Percentiles rank a stretch among this genome's conserved stretches.
Evolutionary conservation across 1,140 invertebrate genomes (phyloP).

Genomic region (Drosophila virilis): DNA sequence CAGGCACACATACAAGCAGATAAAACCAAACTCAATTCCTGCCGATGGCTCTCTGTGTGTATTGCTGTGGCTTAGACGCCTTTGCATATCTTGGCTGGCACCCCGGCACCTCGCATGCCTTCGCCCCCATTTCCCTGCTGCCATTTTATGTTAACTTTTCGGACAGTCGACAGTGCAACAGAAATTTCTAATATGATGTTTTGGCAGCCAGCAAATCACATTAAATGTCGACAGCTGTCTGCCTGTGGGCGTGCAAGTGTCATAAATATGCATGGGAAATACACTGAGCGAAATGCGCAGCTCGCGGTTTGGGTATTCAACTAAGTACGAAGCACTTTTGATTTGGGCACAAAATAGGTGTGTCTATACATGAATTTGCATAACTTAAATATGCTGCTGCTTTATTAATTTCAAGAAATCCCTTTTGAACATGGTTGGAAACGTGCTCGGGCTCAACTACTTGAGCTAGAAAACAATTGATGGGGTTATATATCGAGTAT

Average conservation of each 20-base stretch:
- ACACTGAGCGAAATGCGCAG: not conserved
- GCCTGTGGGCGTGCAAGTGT: conserved; percentile 4
- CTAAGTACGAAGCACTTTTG: not conserved
- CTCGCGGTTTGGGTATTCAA: not conserved
- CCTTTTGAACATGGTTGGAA: too few relatives aligned
- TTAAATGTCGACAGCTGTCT: conserved; percentile 38
- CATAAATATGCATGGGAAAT: conserved; percentile 1
- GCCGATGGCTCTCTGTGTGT: conserved; percentile 49
- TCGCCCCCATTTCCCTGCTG: not conserved
- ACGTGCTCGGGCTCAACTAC: too few relatives aligned
- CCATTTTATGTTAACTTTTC: too few relatives aligned
- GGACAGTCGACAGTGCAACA: too few relatives aligned
- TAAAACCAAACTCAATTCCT: conserved; percentile 1
- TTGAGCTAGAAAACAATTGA: too few relatives aligned
- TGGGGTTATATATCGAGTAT: too few relatives aligned
- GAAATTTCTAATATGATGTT: conserved; percentile 44
- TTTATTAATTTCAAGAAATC: too few relatives aligned
- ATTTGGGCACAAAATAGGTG: not conserved
- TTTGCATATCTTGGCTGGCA: conserved; percentile 13
- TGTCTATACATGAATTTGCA: too few relatives aligned
- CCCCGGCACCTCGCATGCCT: conserved; percentile 10
- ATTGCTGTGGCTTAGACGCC: conserved; percentile 53
- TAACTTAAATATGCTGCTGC: too few relatives aligned
- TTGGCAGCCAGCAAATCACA: conserved; percentile 57
- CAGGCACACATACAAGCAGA: not conserved